Percentiles rank a stretch among this genome's conserved stretches.
These are phyloP conservation scores for Hirudinaria manillensis DNA, from an alignment of 2,888 invertebrate genomes.

Conservation along the genomic window DNA sequence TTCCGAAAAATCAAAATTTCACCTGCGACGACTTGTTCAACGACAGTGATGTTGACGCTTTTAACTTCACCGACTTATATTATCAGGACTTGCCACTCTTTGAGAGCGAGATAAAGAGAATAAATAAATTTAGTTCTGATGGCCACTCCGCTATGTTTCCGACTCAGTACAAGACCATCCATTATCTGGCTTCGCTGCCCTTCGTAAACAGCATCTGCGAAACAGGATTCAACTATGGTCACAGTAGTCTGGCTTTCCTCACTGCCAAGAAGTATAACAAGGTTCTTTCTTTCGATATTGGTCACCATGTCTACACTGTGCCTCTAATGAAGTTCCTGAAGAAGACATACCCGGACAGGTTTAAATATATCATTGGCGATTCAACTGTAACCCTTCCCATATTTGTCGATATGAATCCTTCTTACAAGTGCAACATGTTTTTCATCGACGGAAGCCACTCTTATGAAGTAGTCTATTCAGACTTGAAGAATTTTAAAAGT, in stretches of 20 bases:
- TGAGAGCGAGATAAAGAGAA: background rate
- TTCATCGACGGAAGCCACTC: slow-evolving; percentile 38
- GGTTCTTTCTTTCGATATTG: slow-evolving; percentile 38
- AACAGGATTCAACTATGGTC: slow-evolving; percentile 32
- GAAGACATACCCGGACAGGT: slow-evolving; percentile 28
- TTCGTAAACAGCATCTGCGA: slow-evolving; percentile 21
- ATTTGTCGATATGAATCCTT: slow-evolving; percentile 26
- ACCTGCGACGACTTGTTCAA: slow-evolving; percentile 19
- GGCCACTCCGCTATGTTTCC: slow-evolving; percentile 24
- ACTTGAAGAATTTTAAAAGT: slow-evolving; percentile 31
- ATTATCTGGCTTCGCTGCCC: slow-evolving; percentile 17
- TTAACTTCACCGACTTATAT: background rate
- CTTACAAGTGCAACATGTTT: slow-evolving; percentile 34
- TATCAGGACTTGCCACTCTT: slow-evolving; percentile 3
- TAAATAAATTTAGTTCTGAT: slow-evolving; percentile 2
- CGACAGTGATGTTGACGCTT: background rate
- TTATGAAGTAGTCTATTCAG: slow-evolving; percentile 27
- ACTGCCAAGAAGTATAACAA: slow-evolving; percentile 30
- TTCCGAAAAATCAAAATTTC: slow-evolving; percentile 15
- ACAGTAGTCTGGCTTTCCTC: slow-evolving; percentile 33
- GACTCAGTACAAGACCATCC: slow-evolving; percentile 19
- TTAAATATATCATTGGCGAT: slow-evolving; percentile 33
- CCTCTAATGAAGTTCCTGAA: slow-evolving; percentile 34
- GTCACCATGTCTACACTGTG: slow-evolving; percentile 30
- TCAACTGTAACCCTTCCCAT: slow-evolving; percentile 35